A percentile compares a stretch with the other conserved stretches of the same genome.
Evolutionary conservation across 2,113 vertebrate species (phyloP).

Genomic region (Tricholaema leucomelas): DNA sequence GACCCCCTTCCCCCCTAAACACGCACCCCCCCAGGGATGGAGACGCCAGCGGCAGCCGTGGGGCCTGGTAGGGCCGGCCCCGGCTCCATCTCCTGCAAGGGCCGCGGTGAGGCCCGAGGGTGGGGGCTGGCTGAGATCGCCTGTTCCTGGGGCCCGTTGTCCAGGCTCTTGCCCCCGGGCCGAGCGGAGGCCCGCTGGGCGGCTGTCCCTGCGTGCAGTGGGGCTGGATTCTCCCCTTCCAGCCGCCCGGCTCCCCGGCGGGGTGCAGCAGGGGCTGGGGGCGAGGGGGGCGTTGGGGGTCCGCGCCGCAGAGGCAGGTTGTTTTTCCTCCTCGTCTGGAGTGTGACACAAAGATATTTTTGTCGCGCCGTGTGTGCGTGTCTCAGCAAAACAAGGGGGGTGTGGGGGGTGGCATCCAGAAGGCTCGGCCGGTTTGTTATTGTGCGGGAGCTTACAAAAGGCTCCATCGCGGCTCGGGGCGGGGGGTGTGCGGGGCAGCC

Average conservation of each 20-base stretch:
- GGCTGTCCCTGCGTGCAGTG: not conserved
- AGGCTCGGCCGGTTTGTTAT: constrained; percentile 24
- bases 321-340: constrained; percentile 4
- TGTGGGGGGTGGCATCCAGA: not conserved
- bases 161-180: not conserved
- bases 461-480: not conserved
- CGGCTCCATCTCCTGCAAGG: not conserved
- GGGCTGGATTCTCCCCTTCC: not conserved
- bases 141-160: not conserved
- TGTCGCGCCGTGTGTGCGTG: not conserved
- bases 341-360: constrained; percentile 45
- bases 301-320: not conserved
- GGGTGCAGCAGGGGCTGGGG: not conserved
- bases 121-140: not conserved
- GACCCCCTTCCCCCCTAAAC: not conserved
- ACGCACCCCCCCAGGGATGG: not conserved
- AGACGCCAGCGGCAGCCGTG: not conserved
- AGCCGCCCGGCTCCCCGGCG: not conserved
- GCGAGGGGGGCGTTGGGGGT: not conserved
- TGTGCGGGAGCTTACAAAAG: constrained; percentile 8
- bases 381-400: not conserved
- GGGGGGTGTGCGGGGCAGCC: not conserved
- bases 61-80: not conserved
- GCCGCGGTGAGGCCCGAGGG: not conserved
- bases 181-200: not conserved